phyloP scores from a whole-genome alignment of 2,797 vertebrate genomes.

The Champsocephalus esox region DNA sequence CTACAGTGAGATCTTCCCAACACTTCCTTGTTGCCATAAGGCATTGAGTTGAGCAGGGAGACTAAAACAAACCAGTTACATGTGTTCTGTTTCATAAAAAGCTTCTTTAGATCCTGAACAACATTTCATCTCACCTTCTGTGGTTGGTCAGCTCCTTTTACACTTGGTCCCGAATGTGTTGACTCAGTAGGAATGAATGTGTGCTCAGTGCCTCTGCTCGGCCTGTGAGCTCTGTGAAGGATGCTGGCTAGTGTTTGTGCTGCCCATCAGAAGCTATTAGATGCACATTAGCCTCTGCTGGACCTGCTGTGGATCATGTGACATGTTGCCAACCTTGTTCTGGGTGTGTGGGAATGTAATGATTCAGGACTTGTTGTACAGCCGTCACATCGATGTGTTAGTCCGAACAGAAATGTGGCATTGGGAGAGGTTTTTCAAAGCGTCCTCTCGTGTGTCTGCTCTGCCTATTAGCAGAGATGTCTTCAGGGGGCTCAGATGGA shows the following conservation, averaged over 20 bases:
- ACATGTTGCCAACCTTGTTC: constrained; percentile 41
- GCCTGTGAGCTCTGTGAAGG: background rate
- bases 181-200: background rate
- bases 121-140: background rate
- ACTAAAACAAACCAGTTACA: background rate
- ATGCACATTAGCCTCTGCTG: constrained; percentile 30
- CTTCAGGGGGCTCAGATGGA: constrained; percentile 34
- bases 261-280: constrained; percentile 28
- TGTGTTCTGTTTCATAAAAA: background rate
- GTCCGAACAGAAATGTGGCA: constrained; percentile 17
- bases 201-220: background rate
- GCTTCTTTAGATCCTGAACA: background rate
- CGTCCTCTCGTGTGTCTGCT: background rate
- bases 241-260: constrained; percentile 21
- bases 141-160: constrained; percentile 5
- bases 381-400: constrained; percentile 49
- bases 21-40: background rate
- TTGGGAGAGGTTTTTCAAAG: constrained; percentile 56
- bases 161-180: background rate
- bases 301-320: constrained; percentile 43
- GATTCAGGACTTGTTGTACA: constrained; percentile 52
- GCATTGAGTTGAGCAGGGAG: background rate
- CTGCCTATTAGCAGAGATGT: constrained; percentile 20
- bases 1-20: background rate
- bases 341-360: constrained; percentile 46